A percentile compares a stretch with the other conserved stretches of the same genome.
Evolutionary conservation across 2,888 invertebrate species (phyloP).

Genomic region (Agriotes lineatus): DNA sequence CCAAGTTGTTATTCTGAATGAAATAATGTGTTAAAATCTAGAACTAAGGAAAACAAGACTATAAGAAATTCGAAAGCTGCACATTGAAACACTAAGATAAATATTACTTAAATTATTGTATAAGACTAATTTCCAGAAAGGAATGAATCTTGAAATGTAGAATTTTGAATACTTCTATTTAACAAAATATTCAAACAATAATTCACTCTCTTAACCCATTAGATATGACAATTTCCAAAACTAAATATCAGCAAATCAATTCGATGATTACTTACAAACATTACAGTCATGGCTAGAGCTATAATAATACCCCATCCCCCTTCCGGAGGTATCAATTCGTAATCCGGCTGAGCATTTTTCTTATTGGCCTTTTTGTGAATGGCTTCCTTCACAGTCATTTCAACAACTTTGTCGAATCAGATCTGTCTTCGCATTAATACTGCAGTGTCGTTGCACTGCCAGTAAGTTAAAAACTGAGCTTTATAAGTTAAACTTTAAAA

Average conservation of each 20-base stretch:
- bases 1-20: no score
- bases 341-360: slow-evolving; percentile 24
- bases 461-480: not conserved
- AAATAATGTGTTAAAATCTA: no score
- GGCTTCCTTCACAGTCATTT: slow-evolving; percentile 13
- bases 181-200: no score
- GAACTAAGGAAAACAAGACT: no score
- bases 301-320: slow-evolving; percentile 88
- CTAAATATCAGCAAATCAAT: not conserved
- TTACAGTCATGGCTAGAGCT: slow-evolving; percentile 78
- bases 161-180: not conserved
- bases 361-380: slow-evolving; percentile 12
- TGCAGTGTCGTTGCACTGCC: not conserved
- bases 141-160: not conserved
- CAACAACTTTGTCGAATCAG: no score
- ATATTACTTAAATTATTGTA: no score
- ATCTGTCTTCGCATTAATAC: not conserved
- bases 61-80: no score
- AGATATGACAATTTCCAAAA: not conserved
- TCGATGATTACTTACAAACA: slow-evolving; percentile 74
- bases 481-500: not conserved
- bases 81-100: no score
- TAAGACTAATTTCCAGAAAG: no score
- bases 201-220: not conserved
- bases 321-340: slow-evolving; percentile 56